Evolutionary conservation across 2,113 vertebrate genomes (phyloP), one percentile per base, ranked within the genome.

Genomic region (Sylvia atricapilla): DNA sequence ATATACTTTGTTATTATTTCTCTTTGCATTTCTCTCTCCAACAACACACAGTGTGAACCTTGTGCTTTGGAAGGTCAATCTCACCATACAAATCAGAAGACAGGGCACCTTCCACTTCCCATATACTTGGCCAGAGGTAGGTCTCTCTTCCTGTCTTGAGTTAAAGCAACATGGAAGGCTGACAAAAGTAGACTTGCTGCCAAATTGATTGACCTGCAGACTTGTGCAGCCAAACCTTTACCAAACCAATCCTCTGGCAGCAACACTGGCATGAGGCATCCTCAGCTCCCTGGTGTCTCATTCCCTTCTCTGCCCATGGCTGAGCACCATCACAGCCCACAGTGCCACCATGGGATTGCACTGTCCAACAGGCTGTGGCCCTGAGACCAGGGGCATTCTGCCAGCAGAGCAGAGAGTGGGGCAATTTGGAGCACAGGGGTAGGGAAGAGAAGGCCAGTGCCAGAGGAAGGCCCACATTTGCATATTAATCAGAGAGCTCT

Each of bases 311-410:
- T 35, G 52, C 67, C 49, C 6, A 0, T 25, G 75, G 39, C 30
- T 28, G 23, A 85, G 53, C 75, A 75, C 27, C 31, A 27, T 13
- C 70, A 67, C 10, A 47, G 11, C 16, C 37, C 37, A 7, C 0
- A 2, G 60, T 41, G 22, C 21, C 1, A 1, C 2, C 0, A 9
- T 3, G 3, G 33, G 55, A 53, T 4, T 33, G 59, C 31, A 2
- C 0, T 44, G 69, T 17, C 78, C 27, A 44, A 78, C 21, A 13
- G 50, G 60, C 27, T 0, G 0, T 31, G 43, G 33, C 70, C 22
- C 50, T 3, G 4, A 50, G 35, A 35, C 43, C 52, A 7, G 0
- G 2, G 44, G 8, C 4, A 5, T 25, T 20, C 37, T 37, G 43
- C 19, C 31, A 30, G 68, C 60, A 46, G 1, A 87, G 30, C 49